Evolutionary conservation across 2,797 vertebrate genomes (phyloP).

Genomic region (Glyptemys insculpta): DNA sequence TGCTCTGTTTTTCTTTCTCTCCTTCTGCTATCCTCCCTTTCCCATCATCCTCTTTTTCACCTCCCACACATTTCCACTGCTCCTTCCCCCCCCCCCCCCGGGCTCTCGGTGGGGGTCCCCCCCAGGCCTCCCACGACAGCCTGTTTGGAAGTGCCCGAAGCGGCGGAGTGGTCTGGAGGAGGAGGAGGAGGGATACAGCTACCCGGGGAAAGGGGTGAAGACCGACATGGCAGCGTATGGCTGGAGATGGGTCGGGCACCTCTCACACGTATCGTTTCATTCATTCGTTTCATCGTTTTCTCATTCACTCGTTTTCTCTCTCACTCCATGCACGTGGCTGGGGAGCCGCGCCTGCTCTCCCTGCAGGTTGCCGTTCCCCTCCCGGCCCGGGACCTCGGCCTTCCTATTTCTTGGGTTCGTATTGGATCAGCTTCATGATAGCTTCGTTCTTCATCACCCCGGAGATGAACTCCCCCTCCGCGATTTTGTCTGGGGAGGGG

Average conservation of each 20-base stretch:
- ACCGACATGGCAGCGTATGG: not conserved
- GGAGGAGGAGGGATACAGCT: not conserved
- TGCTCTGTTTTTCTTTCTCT: not conserved
- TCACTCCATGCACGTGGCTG: too few relatives aligned
- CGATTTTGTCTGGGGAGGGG: constrained; percentile 41
- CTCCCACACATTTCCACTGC: too few relatives aligned
- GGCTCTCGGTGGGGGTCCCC: not conserved
- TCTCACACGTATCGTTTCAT: not conserved
- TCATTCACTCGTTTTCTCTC: too few relatives aligned
- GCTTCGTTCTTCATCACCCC: constrained; percentile 59
- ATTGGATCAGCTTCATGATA: constrained; percentile 59
- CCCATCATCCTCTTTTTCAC: too few relatives aligned
- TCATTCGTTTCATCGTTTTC: not conserved
- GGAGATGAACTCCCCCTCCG: constrained; percentile 58
- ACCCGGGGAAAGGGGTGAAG: not conserved
- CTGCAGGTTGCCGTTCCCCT: not conserved
- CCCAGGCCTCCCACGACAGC: not conserved
- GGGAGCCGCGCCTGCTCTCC: not conserved
- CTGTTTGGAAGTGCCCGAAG: not conserved
- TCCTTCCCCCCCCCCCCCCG: fast-evolving
- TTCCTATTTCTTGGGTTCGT: constrained; percentile 36
- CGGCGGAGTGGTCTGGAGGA: too few relatives aligned
- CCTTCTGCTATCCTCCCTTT: too few relatives aligned
- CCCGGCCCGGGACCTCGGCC: not conserved
- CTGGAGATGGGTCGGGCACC: not conserved